phyloP scores from a whole-genome alignment of 2,888 invertebrate genomes.

The Protonemura montana region DNA sequence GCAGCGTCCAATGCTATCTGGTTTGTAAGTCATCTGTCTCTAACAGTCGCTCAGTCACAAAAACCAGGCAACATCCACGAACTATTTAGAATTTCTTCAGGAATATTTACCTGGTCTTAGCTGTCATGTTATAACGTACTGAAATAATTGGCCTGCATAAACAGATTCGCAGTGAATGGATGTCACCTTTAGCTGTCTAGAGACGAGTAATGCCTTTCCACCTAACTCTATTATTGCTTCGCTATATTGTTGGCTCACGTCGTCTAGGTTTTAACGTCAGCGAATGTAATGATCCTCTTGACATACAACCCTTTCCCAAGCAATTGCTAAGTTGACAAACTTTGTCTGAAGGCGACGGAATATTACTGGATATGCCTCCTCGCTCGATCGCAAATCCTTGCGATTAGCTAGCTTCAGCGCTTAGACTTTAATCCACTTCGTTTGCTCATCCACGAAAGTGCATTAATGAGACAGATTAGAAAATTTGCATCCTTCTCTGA shows the following conservation, averaged over 20 bases:
- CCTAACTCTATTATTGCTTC: background rate
- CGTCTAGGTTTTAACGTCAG: background rate
- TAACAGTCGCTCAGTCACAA: no score
- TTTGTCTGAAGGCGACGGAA: background rate
- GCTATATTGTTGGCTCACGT: background rate
- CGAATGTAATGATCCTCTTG: background rate
- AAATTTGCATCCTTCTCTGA: background rate
- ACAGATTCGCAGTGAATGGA: background rate
- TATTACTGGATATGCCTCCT: background rate
- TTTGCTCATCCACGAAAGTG: constrained; percentile 31
- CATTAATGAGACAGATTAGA: constrained; percentile 33
- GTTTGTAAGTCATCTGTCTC: no score
- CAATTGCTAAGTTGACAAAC: constrained; percentile 7
- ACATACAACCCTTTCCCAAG: background rate
- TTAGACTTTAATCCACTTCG: constrained; percentile 20
- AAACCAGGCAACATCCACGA: no score
- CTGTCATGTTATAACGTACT: background rate
- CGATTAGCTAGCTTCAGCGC: background rate
- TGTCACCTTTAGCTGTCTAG: background rate
- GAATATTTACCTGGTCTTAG: no score
- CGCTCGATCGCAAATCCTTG: background rate
- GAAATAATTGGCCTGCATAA: background rate
- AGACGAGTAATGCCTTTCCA: background rate
- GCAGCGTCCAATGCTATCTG: no score
- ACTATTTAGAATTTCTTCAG: no score